A percentile compares a stretch with the other conserved stretches of the same genome.
phyloP scores from a whole-genome alignment of 2,113 vertebrate genomes.

The Desmodus rotundus region DNA sequence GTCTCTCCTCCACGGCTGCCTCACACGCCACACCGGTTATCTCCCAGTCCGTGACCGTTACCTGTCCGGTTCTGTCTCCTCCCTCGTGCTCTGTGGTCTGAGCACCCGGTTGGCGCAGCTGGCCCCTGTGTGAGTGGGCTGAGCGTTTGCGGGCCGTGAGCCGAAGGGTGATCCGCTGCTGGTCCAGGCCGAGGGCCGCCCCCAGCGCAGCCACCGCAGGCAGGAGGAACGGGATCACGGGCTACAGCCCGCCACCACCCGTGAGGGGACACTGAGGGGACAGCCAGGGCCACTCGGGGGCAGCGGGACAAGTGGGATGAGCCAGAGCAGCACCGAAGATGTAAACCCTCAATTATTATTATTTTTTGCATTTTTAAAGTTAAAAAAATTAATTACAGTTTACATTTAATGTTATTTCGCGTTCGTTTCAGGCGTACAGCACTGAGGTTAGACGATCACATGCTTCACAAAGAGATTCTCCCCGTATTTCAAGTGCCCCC shows the following conservation, averaged over 20 bases:
- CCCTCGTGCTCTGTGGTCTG: background rate
- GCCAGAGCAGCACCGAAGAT: background rate
- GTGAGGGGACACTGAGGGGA: fast-evolving
- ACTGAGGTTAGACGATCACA: background rate
- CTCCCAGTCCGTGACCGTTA: no score
- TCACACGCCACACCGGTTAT: no score
- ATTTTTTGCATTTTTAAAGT: background rate
- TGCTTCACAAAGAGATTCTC: no score
- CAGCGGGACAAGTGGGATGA: fast-evolving
- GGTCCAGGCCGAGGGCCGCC: no score
- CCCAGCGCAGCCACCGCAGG: no score
- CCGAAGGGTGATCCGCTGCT: no score
- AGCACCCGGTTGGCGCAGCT: fast-evolving
- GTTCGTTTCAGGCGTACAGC: background rate
- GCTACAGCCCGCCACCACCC: no score
- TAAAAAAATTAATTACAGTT: background rate
- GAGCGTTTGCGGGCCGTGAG: no score
- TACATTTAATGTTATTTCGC: background rate
- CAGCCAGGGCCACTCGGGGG: fast-evolving
- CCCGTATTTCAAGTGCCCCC: no score
- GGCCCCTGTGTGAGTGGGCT: background rate
- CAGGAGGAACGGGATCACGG: fast-evolving
- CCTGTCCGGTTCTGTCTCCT: no score
- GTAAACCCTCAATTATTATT: background rate
- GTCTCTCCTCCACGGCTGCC: no score